Conservation (phyloP, 2,113 vertebrate species). For the Daubentonia madagascariensis region DNA sequence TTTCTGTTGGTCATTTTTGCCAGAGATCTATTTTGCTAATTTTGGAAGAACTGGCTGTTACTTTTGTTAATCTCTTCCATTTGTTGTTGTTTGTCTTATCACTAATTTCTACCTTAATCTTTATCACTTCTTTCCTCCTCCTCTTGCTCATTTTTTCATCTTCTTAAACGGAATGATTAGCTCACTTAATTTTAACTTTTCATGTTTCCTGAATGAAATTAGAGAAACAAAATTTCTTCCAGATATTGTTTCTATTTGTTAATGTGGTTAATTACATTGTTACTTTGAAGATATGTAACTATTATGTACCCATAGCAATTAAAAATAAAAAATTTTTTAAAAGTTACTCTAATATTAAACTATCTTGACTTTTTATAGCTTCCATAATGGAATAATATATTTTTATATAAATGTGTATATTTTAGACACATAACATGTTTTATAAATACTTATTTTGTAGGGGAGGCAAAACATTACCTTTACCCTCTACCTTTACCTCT, state of each 20-base stretch:
- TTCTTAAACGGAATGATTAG: not conserved
- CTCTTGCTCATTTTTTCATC: not conserved
- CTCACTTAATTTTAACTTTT: not conserved
- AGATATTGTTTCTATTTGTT: not conserved
- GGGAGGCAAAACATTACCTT: not conserved
- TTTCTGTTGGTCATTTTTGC: not conserved
- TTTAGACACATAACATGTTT: not conserved
- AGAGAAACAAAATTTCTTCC: not conserved
- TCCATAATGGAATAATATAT: too few relatives aligned
- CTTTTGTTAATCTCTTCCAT: not conserved
- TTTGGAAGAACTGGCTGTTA: not conserved
- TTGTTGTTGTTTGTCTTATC: not conserved
- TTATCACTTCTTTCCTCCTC: not conserved
- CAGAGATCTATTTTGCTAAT: not conserved
- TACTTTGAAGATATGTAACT: too few relatives aligned
- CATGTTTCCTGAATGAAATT: not conserved
- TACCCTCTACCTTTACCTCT: too few relatives aligned
- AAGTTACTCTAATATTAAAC: not conserved
- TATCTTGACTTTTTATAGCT: not conserved
- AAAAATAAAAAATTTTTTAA: too few relatives aligned
- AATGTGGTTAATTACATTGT: too few relatives aligned
- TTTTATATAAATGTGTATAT: not conserved
- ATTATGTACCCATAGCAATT: too few relatives aligned
- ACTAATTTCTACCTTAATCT: too few relatives aligned
- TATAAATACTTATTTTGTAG: not conserved